phyloP scores from a whole-genome alignment of 2,113 vertebrate genomes.

The Chitala chitala region DNA sequence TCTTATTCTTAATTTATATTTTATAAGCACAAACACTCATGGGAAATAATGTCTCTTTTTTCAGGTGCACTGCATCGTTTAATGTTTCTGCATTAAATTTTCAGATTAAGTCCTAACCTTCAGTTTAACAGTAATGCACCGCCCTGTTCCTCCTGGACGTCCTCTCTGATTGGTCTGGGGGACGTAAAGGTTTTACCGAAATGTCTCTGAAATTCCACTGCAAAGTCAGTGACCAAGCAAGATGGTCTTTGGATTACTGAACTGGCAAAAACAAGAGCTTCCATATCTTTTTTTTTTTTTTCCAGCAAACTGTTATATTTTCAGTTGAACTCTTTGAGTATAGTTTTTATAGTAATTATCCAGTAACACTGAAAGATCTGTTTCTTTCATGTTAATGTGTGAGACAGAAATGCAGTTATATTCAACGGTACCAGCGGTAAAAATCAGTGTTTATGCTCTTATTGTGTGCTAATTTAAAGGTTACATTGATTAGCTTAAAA shows the following conservation, averaged over 20 bases:
- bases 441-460: constrained; percentile 36
- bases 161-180: constrained; percentile 16
- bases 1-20: constrained; percentile 32
- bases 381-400: constrained; percentile 39
- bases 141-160: constrained; percentile 5
- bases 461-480: constrained; percentile 44
- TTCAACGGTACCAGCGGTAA: constrained; percentile 50
- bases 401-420: constrained; percentile 50
- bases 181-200: constrained; percentile 30
- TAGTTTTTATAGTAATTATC: constrained; percentile 41
- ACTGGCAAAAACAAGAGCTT: constrained; percentile 31
- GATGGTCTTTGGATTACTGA: constrained; percentile 29
- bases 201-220: constrained; percentile 37
- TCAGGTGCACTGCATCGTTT: constrained; percentile 27
- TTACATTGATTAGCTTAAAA: constrained; percentile 36
- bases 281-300: constrained; percentile 22
- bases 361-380: constrained; percentile 48
- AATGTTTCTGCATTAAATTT: constrained; percentile 22
- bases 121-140: constrained; percentile 17
- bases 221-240: constrained; percentile 25
- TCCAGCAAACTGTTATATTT: constrained; percentile 22
- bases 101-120: constrained; percentile 4
- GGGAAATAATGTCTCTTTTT: constrained; percentile 26
- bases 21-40: constrained; percentile 43
- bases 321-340: constrained; percentile 34